Base-by-base conservation (phyloP, 2,888 invertebrate genomes). In the Trichogramma evanescens region DNA sequence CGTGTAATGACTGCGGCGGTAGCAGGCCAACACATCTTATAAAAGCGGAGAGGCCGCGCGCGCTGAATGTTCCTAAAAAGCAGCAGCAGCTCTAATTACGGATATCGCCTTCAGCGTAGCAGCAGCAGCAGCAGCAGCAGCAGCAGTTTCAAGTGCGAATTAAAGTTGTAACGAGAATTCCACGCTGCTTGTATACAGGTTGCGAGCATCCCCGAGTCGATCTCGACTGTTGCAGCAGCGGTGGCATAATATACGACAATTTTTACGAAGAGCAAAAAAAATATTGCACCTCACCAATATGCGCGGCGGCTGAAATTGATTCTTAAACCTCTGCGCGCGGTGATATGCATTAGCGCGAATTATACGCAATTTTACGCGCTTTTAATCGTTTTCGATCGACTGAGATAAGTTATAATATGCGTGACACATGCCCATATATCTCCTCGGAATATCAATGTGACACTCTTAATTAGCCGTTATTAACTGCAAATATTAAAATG, bases 41-140 rank as follows among this genome's bases (percentile, higher is more conserved):
- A 75, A 77, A 77, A 77, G 72, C 26, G 26, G 26, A 26, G 26
- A 26, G 26, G 26, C 75, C 75, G 74, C 71, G 67, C 72, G 26
- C 26, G 69, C 72, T 77, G 77, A 77, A 77, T 73, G 74, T 68
- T 71, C 70, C 69, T 75, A 77, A 77, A 77, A 72, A 26, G 26
- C 26, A 26, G 26, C 26, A 26, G 26, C 75, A 76, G 74, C 71
- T 67, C 72, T 76, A 77, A 77, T 77, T 77, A 72, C 67, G 72
- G 67, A 62, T 59, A 68, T 66, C 61, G 65, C 48, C 50, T 41
- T 57, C 45, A 42, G 41, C 57, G 46, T 54, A 59, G 52, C 39
- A 50, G 39, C 41, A 40, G 41, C 44, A 50, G 54, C 50, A 50
- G 54, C 52, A 6, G 53, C 59, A 51, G 58, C 58, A 50, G 54